These are phyloP conservation scores for Ormyrus rosae DNA, from an alignment of 2,888 invertebrate species.

Conservation along the genomic window DNA sequence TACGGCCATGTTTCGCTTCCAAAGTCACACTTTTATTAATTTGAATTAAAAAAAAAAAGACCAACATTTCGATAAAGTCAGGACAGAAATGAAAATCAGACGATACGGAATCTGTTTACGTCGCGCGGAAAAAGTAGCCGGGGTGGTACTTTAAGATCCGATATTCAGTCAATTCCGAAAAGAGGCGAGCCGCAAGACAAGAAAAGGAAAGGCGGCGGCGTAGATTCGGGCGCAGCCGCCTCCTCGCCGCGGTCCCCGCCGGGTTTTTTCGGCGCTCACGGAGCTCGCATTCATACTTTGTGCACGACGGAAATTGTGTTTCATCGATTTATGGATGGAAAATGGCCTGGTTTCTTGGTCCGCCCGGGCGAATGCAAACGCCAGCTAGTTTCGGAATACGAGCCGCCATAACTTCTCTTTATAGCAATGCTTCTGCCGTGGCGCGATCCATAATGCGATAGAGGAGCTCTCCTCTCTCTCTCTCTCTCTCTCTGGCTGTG, in stretches of 20 bases:
- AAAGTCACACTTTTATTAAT: too few relatives aligned
- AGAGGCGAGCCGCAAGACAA: neutral
- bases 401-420: constrained; percentile 41
- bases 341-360: constrained; percentile 37
- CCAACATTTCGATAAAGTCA: too few relatives aligned
- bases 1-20: too few relatives aligned
- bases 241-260: neutral
- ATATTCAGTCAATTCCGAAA: constrained; percentile 39
- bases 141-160: neutral
- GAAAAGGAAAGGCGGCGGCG: neutral
- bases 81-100: too few relatives aligned
- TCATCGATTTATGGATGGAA: constrained; percentile 41
- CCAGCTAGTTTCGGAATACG: constrained; percentile 50
- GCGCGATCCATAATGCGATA: constrained; percentile 42
- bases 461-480: neutral
- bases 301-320: constrained; percentile 32
- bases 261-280: neutral
- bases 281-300: constrained; percentile 24
- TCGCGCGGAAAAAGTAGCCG: too few relatives aligned
- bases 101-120: too few relatives aligned
- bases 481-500: too few relatives aligned
- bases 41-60: too few relatives aligned
- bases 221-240: neutral
- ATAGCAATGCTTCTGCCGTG: constrained; percentile 28
- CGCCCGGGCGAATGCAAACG: constrained; percentile 40